Conservation (phyloP, 2,797 vertebrate species). For the Macrochelys suwanniensis region DNA sequence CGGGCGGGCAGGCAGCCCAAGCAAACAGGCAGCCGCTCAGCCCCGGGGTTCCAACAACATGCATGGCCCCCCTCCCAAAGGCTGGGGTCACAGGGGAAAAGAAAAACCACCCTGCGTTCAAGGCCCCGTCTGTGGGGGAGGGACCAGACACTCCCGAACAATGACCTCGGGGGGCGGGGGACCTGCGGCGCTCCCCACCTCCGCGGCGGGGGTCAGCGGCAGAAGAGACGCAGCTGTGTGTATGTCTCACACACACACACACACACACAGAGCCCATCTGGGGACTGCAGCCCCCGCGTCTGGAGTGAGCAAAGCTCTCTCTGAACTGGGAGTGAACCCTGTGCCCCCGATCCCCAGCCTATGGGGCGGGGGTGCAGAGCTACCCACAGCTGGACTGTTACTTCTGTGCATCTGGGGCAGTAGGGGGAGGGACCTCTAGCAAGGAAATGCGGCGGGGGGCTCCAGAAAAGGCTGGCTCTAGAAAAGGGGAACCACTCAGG, state of each 20-base stretch:
- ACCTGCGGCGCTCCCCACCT: background rate
- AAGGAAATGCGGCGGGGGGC: no score
- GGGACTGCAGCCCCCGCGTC: background rate
- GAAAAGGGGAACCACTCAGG: background rate
- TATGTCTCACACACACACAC: no score
- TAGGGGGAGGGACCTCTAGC: background rate
- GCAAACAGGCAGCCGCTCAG: background rate
- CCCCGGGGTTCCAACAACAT: background rate
- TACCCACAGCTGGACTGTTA: background rate
- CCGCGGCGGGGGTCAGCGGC: rapidly evolving
- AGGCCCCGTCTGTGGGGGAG: background rate
- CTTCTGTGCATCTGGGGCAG: background rate
- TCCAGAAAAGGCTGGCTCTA: background rate
- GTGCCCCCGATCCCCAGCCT: background rate
- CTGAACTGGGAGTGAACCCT: background rate
- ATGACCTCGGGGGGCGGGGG: background rate
- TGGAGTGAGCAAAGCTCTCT: background rate
- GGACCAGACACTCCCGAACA: background rate
- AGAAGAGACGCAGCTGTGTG: background rate
- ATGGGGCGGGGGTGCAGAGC: no score
- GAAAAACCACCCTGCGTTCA: background rate
- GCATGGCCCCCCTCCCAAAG: background rate
- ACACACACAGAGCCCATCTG: background rate
- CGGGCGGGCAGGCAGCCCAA: background rate
- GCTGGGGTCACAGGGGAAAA: background rate